Evolutionary conservation across 2,888 invertebrate genomes (phyloP).

Genomic region (Folsomia manolachei): DNA sequence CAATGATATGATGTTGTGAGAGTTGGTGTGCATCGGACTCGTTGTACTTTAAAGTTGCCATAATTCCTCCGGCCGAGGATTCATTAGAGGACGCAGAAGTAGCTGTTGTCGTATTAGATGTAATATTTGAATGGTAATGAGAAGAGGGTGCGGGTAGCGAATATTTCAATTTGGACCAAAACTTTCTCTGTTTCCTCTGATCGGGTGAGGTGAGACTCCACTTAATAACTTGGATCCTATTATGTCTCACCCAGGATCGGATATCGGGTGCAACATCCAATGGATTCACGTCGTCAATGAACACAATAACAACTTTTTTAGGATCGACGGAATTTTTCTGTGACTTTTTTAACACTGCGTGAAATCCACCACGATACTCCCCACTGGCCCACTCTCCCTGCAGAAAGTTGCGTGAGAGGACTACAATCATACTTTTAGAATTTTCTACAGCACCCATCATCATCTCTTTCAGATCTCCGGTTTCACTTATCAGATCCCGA

Average conservation of each 20-base stretch:
- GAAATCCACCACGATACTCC: constrained; percentile 61
- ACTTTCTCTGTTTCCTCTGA: constrained; percentile 54
- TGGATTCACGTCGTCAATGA: constrained; percentile 65
- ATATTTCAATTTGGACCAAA: constrained; percentile 57
- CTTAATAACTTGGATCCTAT: constrained; percentile 60
- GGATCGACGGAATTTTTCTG: constrained; percentile 55
- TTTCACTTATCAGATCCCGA: constrained; percentile 53
- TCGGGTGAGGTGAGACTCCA: constrained; percentile 55
- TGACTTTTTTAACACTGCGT: constrained; percentile 41
- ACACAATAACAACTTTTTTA: constrained; percentile 61
- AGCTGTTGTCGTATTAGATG: constrained; percentile 49
- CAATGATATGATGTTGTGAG: constrained; percentile 44
- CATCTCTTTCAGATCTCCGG: constrained; percentile 55
- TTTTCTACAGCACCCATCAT: constrained; percentile 57
- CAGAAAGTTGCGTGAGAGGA: constrained; percentile 58
- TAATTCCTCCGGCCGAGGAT: constrained; percentile 27
- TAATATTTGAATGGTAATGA: constrained; percentile 48
- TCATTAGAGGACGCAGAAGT: constrained; percentile 45
- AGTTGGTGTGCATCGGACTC: too few relatives aligned
- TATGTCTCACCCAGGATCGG: constrained; percentile 52
- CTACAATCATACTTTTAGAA: constrained; percentile 56
- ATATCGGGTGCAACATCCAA: constrained; percentile 72
- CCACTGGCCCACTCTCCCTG: constrained; percentile 58
- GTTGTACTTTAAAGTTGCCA: constrained; percentile 41
- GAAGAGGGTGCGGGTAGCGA: constrained; percentile 52